Evolutionary conservation across 2,797 vertebrate genomes (phyloP).

Genomic region (Cheirogaleus major): DNA sequence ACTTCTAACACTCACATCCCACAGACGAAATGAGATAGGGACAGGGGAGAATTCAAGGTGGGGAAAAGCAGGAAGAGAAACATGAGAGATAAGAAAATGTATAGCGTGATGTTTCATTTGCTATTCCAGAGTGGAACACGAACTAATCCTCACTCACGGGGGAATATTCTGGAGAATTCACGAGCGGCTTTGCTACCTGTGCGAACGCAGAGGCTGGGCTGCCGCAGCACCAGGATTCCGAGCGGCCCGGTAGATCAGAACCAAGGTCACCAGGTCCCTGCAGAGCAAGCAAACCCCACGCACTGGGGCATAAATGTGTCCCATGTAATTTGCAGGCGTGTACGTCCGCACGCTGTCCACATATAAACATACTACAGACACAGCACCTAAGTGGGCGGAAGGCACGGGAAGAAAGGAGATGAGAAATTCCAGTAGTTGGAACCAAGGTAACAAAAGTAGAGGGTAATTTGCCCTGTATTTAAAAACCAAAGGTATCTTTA

Average conservation of each 20-base stretch:
- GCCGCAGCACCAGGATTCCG: conserved; percentile 45
- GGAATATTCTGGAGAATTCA: conserved; percentile 67
- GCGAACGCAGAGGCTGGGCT: conserved; percentile 51
- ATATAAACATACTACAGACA: not conserved
- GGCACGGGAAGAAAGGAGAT: not conserved
- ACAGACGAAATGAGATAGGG: conserved; percentile 58
- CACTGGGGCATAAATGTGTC: conserved; percentile 60
- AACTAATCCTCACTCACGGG: conserved; percentile 70
- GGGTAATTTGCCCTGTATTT: conserved; percentile 79
- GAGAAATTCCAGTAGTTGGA: conserved; percentile 66
- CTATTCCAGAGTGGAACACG: conserved; percentile 69
- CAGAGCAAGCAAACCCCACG: not conserved
- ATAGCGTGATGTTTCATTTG: conserved; percentile 64
- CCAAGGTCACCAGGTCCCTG: conserved; percentile 24
- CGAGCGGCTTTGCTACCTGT: conserved; percentile 58
- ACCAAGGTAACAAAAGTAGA: conserved; percentile 73
- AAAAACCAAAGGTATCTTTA: conserved; percentile 81
- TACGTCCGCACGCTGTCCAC: not conserved
- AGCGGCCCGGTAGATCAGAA: conserved; percentile 47
- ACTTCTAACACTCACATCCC: not conserved
- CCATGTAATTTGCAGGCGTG: conserved; percentile 32
- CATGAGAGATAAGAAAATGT: conserved; percentile 68
- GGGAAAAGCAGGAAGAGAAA: conserved; percentile 43
- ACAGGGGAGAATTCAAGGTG: not conserved
- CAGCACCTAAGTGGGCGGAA: not conserved